Base-by-base conservation (phyloP, 2,888 invertebrate genomes). In the Nematopogon swammerdamellus region DNA sequence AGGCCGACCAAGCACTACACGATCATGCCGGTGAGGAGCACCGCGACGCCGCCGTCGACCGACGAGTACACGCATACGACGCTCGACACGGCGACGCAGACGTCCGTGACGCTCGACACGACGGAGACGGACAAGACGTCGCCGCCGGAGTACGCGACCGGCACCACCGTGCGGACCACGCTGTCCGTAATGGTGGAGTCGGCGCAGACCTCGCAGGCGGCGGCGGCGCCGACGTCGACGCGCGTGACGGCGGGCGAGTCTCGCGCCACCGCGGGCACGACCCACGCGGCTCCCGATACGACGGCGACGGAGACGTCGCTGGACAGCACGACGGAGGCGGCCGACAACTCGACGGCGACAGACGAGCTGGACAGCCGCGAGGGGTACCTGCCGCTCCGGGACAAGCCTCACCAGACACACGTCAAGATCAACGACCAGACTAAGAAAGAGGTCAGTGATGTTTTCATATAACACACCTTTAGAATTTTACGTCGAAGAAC, bases 401-500 rank as follows among this genome's bases (percentile, higher is more conserved):
- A 80, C 62, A 79, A 77, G 55, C 75, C 76, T 47, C 72, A 68
- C 55, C 73, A 74, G 60, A 77, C 70, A 50, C 70, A 76, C 63
- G 80, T 79, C 59, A 79, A 79, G 64, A 79, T 79, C 67, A 80
- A 74, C 67, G 80, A 79, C 57, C 76, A 80, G 61, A 79, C 77
- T 52, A 80, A 80, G 61, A 80, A 80, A 73, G 80, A 81, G 80
- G 80, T 81, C 67, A 77, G 80, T 73, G 64, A 67, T 66, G 25
- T 58, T 56, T 61, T 57, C 55, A 53, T 75, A 76, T 50, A 74
- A 84, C 83, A 83, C 83, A n/a, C n/a, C n/a, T n/a, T n/a, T n/a
- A n/a, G n/a, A n/a, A n/a, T n/a, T n/a, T n/a, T n/a, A n/a, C n/a
- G n/a, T n/a, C n/a, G n/a, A n/a, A n/a, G n/a, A n/a, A n/a, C n/a